Evolutionary conservation across 1,140 invertebrate species (phyloP).

Genomic region (Branchinecta lynchi): DNA sequence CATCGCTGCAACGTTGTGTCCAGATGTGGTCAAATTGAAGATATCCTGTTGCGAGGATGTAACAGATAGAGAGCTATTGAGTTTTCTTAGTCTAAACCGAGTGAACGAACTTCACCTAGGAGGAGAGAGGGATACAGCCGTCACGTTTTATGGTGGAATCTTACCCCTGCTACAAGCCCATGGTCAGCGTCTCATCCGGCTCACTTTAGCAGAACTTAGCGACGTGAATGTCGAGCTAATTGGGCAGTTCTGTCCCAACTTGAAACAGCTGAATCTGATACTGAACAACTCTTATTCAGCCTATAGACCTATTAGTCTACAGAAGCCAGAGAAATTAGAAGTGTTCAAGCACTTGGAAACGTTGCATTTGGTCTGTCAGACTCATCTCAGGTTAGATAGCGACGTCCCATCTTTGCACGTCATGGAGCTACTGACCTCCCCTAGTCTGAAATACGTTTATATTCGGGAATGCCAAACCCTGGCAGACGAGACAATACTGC

Average conservation of each 20-base stretch:
- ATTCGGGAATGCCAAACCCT: slow-evolving; percentile 16
- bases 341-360: slow-evolving; percentile 4
- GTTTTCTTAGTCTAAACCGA: slow-evolving; percentile 3
- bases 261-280: slow-evolving; percentile 14
- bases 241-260: slow-evolving; percentile 12
- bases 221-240: slow-evolving; percentile 17
- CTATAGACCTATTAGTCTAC: neutral
- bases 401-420: slow-evolving; percentile 18
- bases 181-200: slow-evolving; percentile 4
- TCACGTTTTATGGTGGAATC: slow-evolving; percentile 19
- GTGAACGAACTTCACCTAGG: slow-evolving; percentile 15
- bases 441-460: slow-evolving; percentile 15
- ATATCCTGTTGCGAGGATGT: slow-evolving; percentile 14
- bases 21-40: slow-evolving; percentile 17
- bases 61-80: slow-evolving; percentile 17
- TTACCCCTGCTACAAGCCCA: slow-evolving; percentile 16
- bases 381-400: slow-evolving; percentile 3
- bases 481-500: slow-evolving; percentile 12
- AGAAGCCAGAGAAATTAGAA: neutral
- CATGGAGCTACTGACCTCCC: slow-evolving; percentile 14
- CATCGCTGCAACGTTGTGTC: slow-evolving; percentile 14
- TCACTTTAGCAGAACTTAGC: slow-evolving; percentile 16
- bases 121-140: slow-evolving; percentile 15
- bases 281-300: slow-evolving; percentile 15
- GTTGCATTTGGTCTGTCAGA: slow-evolving; percentile 19